A percentile compares a stretch with the other conserved stretches of the same genome.
Evolutionary conservation across 2,113 vertebrate species (phyloP).

Genomic region (Corythaixoides concolor): DNA sequence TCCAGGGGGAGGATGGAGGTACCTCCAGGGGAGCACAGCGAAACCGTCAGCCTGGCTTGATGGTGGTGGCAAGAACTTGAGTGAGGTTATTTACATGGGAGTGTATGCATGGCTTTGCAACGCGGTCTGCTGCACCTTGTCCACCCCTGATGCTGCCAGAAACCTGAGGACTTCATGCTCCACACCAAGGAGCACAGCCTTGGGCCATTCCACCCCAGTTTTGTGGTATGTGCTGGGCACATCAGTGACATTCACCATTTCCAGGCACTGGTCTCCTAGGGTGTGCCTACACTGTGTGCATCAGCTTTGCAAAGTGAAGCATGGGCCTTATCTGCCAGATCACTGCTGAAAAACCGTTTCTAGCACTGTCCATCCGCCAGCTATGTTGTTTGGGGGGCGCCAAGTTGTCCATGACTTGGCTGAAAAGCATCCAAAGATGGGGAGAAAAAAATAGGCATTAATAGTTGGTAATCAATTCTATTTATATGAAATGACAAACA

Average conservation of each 20-base stretch:
- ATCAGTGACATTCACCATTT: background rate
- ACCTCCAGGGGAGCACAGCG: rapidly evolving
- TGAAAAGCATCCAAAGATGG: background rate
- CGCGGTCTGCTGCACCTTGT: background rate
- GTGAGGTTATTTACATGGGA: rapidly evolving
- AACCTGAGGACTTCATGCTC: background rate
- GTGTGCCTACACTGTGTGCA: background rate
- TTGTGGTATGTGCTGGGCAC: background rate
- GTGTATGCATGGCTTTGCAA: background rate
- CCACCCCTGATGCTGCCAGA: background rate
- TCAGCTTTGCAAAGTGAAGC: background rate
- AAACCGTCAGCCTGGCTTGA: background rate
- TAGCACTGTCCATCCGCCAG: background rate
- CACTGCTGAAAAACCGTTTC: background rate
- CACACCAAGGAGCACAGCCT: background rate
- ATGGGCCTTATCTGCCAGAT: background rate
- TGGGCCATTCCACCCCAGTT: background rate
- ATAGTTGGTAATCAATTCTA: background rate
- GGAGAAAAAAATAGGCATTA: background rate
- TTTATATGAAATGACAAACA: background rate
- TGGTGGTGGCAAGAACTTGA: background rate
- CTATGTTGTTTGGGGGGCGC: background rate
- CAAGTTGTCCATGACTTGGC: background rate
- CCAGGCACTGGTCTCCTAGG: background rate
- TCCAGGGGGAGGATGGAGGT: background rate